A percentile compares a stretch with the other conserved stretches of the same genome.
Conservation (phyloP, 2,113 vertebrate genomes). For the Miniopterus natalensis region DNA sequence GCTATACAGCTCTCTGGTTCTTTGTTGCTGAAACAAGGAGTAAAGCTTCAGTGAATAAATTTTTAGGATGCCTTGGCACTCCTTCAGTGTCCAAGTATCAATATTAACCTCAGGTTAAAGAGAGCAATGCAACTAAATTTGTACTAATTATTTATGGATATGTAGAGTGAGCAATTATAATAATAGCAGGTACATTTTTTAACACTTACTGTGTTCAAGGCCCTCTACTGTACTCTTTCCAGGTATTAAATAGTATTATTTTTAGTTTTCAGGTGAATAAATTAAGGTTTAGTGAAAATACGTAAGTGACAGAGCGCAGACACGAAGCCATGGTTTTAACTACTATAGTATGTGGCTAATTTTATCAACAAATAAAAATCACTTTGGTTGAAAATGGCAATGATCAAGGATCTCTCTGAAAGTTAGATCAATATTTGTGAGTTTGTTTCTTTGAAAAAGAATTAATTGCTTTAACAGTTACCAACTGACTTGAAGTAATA, state of each 20-base stretch:
- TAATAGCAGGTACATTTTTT: background rate
- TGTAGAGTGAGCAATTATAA: background rate
- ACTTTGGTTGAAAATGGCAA: slow-evolving; percentile 31
- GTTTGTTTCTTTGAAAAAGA: slow-evolving; percentile 58
- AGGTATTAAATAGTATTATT: background rate
- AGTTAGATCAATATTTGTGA: slow-evolving; percentile 19
- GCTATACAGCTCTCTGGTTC: background rate
- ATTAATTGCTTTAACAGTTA: slow-evolving; percentile 37
- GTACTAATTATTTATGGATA: slow-evolving; percentile 13
- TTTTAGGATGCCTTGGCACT: background rate
- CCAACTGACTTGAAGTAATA: slow-evolving; percentile 25
- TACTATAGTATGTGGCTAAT: background rate
- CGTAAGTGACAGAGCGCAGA: background rate
- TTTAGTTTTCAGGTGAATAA: slow-evolving; percentile 6
- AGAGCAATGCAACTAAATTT: background rate
- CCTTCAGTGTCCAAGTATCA: background rate
- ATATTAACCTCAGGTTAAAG: background rate
- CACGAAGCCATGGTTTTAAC: background rate
- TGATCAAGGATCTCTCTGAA: background rate
- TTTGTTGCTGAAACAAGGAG: background rate
- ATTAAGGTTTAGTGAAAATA: slow-evolving; percentile 20
- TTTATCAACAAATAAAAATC: slow-evolving; percentile 20
- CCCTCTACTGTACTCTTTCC: background rate
- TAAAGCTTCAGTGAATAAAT: slow-evolving; percentile 23
- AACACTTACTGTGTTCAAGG: background rate